Conservation (phyloP, 2,888 invertebrate species). For the Mermis nigrescens region DNA sequence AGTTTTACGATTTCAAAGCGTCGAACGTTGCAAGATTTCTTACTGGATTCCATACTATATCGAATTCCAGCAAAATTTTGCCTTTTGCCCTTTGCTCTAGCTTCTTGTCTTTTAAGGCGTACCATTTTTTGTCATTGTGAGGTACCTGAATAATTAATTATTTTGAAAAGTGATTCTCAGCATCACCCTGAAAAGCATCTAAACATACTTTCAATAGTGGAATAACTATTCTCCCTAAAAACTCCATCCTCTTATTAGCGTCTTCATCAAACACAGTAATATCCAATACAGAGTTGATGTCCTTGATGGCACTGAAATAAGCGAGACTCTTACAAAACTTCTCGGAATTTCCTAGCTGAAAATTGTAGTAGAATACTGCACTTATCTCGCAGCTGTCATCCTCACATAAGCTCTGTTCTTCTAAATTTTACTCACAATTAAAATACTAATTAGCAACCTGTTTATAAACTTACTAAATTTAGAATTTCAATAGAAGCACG, state of each 20-base stretch:
- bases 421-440: too few species aligned
- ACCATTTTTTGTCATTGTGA: constrained; percentile 84
- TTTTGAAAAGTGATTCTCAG: neutral
- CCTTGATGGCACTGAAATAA: constrained; percentile 43
- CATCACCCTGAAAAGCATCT: neutral
- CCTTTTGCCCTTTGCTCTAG: constrained; percentile 74
- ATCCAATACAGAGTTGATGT: constrained; percentile 79
- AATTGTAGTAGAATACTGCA: too few species aligned
- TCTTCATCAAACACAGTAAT: constrained; percentile 94
- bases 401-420: too few species aligned
- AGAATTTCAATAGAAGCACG: too few species aligned
- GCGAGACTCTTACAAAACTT: neutral
- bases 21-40: too few species aligned
- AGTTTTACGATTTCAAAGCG: too few species aligned
- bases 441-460: too few species aligned
- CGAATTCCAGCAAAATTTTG: constrained; percentile 74
- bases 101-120: constrained; percentile 84
- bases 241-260: constrained; percentile 78
- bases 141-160: constrained; percentile 43
- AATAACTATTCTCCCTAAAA: constrained; percentile 72
- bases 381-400: too few species aligned
- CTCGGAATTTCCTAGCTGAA: neutral
- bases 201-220: constrained; percentile 48
- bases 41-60: constrained; percentile 73
- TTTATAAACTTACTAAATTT: too few species aligned